Conservation (phyloP, 2,797 vertebrate genomes). For the Microctenopoma steveboyesi region DNA sequence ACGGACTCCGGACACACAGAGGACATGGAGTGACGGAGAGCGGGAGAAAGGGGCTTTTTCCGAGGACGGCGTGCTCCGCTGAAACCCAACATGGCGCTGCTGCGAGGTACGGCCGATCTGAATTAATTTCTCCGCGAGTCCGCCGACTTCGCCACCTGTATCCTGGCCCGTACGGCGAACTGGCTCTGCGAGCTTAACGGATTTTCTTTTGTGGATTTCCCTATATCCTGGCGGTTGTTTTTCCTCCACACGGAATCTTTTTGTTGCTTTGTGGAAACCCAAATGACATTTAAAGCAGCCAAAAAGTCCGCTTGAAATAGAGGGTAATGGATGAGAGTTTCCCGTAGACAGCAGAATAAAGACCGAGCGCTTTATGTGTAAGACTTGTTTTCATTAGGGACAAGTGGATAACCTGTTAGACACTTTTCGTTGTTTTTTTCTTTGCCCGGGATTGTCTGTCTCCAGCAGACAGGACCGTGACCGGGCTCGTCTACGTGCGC, state of each 20-base stretch:
- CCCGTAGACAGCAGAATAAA: conserved; percentile 48
- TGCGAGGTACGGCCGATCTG: conserved; percentile 79
- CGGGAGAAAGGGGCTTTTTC: conserved; percentile 73
- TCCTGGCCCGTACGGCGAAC: conserved; percentile 47
- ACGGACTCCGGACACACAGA: conserved; percentile 49
- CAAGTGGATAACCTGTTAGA: conserved; percentile 76
- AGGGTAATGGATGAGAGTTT: conserved; percentile 57
- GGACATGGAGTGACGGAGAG: conserved; percentile 71
- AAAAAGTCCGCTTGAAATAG: conserved; percentile 65
- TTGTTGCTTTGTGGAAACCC: conserved; percentile 63
- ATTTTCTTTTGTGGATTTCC: conserved; percentile 58
- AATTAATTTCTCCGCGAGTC: conserved; percentile 76
- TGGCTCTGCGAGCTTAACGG: conserved; percentile 27
- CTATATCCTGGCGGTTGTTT: conserved; percentile 14
- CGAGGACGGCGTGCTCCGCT: conserved; percentile 82
- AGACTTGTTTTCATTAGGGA: conserved; percentile 55
- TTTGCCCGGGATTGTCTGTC: conserved; percentile 57
- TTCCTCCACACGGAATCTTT: conserved; percentile 55
- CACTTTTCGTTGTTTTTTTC: conserved; percentile 62
- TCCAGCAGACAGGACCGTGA: conserved; percentile 63
- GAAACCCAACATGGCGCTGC: conserved; percentile 85
- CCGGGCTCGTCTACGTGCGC: conserved; percentile 60
- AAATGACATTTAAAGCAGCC: conserved; percentile 71
- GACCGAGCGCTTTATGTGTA: conserved; percentile 5
- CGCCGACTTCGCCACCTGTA: conserved; percentile 77